These are phyloP conservation scores for Cheilosia urbana DNA, from an alignment of 2,888 invertebrate species.

Conservation along the genomic window DNA sequence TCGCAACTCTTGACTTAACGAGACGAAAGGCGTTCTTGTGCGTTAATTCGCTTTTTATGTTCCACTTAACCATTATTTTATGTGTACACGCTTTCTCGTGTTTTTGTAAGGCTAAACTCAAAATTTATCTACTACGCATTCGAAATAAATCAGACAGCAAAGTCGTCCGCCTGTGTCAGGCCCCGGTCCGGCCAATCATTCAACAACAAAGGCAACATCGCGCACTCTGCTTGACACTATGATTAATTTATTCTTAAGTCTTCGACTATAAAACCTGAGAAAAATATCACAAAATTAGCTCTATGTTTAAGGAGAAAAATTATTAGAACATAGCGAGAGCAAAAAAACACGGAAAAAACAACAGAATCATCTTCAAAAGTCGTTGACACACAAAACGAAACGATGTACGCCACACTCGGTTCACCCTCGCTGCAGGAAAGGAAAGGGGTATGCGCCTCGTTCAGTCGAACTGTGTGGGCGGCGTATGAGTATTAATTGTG, in stretches of 20 bases:
- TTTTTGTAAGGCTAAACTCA: no score
- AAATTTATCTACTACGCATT: not conserved
- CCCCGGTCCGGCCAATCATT: constrained; percentile 4
- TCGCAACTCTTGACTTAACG: constrained; percentile 2
- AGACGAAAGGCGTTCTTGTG: constrained; percentile 14
- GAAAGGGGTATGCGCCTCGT: constrained; percentile 58
- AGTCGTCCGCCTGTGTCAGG: constrained; percentile 19
- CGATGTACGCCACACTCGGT: constrained; percentile 5
- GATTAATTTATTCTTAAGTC: constrained; percentile 44
- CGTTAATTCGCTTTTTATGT: constrained; percentile 35
- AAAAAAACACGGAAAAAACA: constrained; percentile 32
- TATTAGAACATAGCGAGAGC: constrained; percentile 33
- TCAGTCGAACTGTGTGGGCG: constrained; percentile 47
- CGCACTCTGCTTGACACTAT: constrained; percentile 23
- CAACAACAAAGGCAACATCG: constrained; percentile 1
- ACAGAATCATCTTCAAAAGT: constrained; percentile 45
- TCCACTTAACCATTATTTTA: constrained; percentile 26
- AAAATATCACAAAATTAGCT: constrained; percentile 20
- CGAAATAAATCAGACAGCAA: not conserved
- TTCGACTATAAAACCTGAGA: constrained; percentile 2
- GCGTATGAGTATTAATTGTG: constrained; percentile 57
- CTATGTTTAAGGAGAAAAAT: constrained; percentile 4
- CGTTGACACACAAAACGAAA: constrained; percentile 63
- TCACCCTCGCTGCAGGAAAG: constrained; percentile 15
- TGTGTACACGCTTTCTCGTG: constrained; percentile 6